Base-by-base conservation (phyloP, 2,888 invertebrate genomes). In the Venusia cambrica region DNA sequence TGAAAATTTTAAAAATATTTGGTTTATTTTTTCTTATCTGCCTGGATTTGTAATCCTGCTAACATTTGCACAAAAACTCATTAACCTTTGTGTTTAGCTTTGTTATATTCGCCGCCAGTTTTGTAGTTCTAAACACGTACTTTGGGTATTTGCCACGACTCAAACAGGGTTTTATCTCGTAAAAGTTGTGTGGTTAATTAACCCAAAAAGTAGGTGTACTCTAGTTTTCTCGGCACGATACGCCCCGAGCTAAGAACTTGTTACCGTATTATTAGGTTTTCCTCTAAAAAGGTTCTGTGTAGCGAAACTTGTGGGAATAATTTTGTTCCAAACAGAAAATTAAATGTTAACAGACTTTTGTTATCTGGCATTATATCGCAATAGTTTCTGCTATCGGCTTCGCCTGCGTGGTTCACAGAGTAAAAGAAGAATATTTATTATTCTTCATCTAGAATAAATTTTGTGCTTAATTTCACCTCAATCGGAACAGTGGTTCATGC, bases 181-280 rank as follows among this genome's bases (percentile, higher is more conserved):
- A 51, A 59, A 73, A 76, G 70, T 75, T 76, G 61, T 69, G 61
- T 61, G 70, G 70, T 74, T 80, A 78, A 80, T 79, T 80, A 79
- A 70, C 61, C 63, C 55, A 62, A 63, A 70, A 71, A 72, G 55
- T 45, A 45, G 41, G 24, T 32, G 37, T 32, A 55, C 58, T 67
- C 62, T 64, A 73, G 72, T 63, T 75, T 76, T 69, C 73, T 49
- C 61, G 62, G 61, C 74, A 70, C 74, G 77, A 67, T 61, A 61
- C 60, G 76, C 79, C 73, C 52, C 57, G 44, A 62, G 79, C 70
- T 49, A 60, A 40, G 50, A 65, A 68, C 73, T 76, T 69, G 74
- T 73, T 71, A 73, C 68, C 45, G 54, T 45, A 56, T 68, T 66
- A 60, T 62, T 53, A 48, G 55, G 56, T 54, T 65, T 62, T 49